phyloP scores from a whole-genome alignment of 2,888 invertebrate genomes.

The Drosophila paucipuncta region DNA sequence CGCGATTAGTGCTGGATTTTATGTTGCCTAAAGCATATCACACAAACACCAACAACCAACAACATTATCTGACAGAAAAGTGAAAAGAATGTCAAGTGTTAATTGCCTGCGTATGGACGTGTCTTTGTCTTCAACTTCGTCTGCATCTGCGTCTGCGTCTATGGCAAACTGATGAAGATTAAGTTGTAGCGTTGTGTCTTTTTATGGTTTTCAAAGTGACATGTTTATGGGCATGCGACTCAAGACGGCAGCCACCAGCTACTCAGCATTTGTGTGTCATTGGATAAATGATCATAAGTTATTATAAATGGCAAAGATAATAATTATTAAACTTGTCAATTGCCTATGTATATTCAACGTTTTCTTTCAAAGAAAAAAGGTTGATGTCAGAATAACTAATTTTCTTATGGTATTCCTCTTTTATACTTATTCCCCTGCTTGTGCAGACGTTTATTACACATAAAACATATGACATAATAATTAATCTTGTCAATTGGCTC shows the following conservation, averaged over 20 bases:
- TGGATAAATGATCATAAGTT: slow-evolving; percentile 59
- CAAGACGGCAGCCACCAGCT: slow-evolving; percentile 11
- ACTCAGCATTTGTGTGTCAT: slow-evolving; percentile 49
- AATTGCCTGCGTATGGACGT: slow-evolving; percentile 70
- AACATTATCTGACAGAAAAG: slow-evolving; percentile 48
- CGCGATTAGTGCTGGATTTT: slow-evolving; percentile 72
- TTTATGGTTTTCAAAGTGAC: slow-evolving; percentile 57
- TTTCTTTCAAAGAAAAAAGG: background rate
- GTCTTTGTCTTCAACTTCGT: slow-evolving; percentile 18
- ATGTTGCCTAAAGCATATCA: slow-evolving; percentile 70
- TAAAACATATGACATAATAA: background rate
- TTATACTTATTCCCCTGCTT: background rate
- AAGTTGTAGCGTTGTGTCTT: slow-evolving; percentile 63
- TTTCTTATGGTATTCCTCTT: background rate
- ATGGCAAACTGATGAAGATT: slow-evolving; percentile 63
- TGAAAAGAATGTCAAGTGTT: slow-evolving; percentile 81
- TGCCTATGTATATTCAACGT: slow-evolving; percentile 7
- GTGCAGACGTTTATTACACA: background rate
- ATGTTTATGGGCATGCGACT: slow-evolving; percentile 54
- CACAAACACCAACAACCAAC: slow-evolving; percentile 32
- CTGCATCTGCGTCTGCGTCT: slow-evolving; percentile 5
- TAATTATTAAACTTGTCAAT: slow-evolving; percentile 29
- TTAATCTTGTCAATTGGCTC: background rate
- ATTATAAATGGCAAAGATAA: slow-evolving; percentile 53
- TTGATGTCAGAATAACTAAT: background rate